Conservation (phyloP, 2,888 invertebrate genomes). For the Tenodera sinensis region DNA sequence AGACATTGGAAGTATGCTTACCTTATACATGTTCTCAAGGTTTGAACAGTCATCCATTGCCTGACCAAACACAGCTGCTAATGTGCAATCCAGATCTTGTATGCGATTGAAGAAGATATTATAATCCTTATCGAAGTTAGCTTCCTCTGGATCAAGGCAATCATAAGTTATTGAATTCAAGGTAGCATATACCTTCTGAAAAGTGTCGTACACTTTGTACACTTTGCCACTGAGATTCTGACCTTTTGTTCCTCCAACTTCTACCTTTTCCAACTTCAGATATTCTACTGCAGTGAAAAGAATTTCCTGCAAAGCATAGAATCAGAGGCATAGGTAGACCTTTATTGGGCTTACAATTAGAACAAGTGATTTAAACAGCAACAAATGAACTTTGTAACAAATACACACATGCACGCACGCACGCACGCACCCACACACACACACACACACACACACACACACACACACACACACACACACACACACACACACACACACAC, state of each 20-base stretch:
- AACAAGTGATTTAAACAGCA: too few relatives aligned
- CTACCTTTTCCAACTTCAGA: constrained; percentile 80
- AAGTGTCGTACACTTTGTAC: constrained; percentile 37
- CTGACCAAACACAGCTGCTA: constrained; percentile 75
- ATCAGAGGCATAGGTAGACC: not conserved
- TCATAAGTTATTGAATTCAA: constrained; percentile 63
- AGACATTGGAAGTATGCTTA: constrained; percentile 39
- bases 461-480: too few relatives aligned
- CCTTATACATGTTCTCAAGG: constrained; percentile 59
- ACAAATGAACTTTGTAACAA: too few relatives aligned
- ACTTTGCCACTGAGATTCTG: constrained; percentile 56
- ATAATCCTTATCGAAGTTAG: constrained; percentile 63
- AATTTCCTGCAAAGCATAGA: constrained; percentile 50
- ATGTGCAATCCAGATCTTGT: constrained; percentile 68
- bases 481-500: too few relatives aligned
- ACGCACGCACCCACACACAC: too few relatives aligned
- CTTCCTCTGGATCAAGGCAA: constrained; percentile 65
- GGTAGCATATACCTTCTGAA: constrained; percentile 43
- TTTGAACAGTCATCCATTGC: constrained; percentile 77
- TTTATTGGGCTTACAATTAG: not conserved
- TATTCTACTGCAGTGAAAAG: constrained; percentile 77
- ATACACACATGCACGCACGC: too few relatives aligned
- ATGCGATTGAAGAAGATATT: constrained; percentile 57
- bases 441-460: too few relatives aligned
- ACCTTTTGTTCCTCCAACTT: constrained; percentile 67